These are phyloP conservation scores for Oenanthe melanoleuca DNA, from an alignment of 2,113 vertebrate species.

Conservation along the genomic window DNA sequence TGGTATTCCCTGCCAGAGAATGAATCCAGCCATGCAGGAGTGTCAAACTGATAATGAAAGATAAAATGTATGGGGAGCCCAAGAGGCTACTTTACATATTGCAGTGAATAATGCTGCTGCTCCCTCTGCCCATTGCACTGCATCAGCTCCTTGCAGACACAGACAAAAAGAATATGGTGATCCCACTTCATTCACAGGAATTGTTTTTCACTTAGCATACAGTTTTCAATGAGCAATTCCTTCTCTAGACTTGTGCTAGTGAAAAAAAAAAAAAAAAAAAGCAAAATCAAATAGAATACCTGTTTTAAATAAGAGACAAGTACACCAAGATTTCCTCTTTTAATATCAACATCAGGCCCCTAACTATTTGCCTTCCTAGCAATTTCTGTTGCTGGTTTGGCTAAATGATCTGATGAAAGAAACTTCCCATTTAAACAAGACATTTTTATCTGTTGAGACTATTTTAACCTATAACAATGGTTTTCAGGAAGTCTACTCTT, in stretches of 20 bases:
- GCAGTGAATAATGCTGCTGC: slow-evolving; percentile 45
- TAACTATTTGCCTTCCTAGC: not conserved
- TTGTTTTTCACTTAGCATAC: not conserved
- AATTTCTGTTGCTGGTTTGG: not conserved
- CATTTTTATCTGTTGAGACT: not conserved
- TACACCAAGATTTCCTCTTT: not conserved
- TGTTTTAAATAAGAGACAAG: not conserved
- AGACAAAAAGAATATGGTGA: not conserved
- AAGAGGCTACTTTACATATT: slow-evolving; percentile 54
- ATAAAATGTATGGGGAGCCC: slow-evolving; percentile 45
- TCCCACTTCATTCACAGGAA: not conserved
- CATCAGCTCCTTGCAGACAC: slow-evolving; percentile 18
- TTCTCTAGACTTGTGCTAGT: not conserved
- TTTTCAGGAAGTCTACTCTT: not conserved
- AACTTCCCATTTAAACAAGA: not conserved
- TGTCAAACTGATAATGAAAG: slow-evolving; percentile 66
- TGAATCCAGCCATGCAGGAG: slow-evolving; percentile 49
- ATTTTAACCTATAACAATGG: not conserved
- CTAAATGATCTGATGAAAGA: not conserved
- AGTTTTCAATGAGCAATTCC: not conserved
- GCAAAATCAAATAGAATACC: not conserved
- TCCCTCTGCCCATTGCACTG: not conserved
- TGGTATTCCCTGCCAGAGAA: slow-evolving; percentile 51
- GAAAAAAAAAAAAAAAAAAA: not conserved
- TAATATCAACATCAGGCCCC: not conserved